Base-by-base conservation (phyloP, 2,113 vertebrate species). In the Anhinga anhinga region DNA sequence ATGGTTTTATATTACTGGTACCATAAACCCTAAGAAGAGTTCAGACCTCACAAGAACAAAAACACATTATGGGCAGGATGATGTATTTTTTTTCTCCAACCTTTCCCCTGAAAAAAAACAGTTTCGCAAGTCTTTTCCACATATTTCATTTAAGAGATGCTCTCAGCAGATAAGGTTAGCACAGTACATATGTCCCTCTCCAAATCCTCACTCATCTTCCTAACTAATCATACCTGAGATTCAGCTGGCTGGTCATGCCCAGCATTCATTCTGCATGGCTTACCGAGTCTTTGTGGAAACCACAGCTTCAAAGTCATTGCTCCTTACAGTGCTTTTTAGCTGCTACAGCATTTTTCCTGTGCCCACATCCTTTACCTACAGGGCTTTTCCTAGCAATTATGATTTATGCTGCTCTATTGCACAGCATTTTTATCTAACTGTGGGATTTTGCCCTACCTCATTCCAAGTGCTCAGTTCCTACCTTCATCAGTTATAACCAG, bases 351-450 rank as follows among this genome's bases (percentile, higher is more conserved):
- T 52, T 91, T 94, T 95, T 82, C 30, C 66, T 69, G 36, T 53
- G 53, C 82, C 93, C 78, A 93, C 84, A 96, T 95, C 87, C 91
- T 91, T 85, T 91, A 96, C 87, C 92, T 94, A 29, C 78, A 30
- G 92, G 93, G 84, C 58, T 93, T 87, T 90, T 91, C 65, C 65
- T 82, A 80, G 78, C 62, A 95, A 94, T 88, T 96, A 82, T 61
- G 73, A 77, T 90, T 93, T 91, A 77, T 0, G 0, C 34, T 85
- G 49, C 66, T 88, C 34, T 82, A 13, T 14, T 82, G 74, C 70
- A 69, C 22, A 76, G 66, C 49, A 29, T 69, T 96, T 95, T 91
- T 72, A 92, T 86, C 83, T 86, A 86, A 90, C 58, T 87, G 86
- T 78, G 78, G 44, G 87, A 80, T 81, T 94, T 91, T 89, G 72